Percentiles rank a stretch among this genome's conserved stretches.
phyloP scores from a whole-genome alignment of 1,140 invertebrate species.

The Zophobas morio region DNA sequence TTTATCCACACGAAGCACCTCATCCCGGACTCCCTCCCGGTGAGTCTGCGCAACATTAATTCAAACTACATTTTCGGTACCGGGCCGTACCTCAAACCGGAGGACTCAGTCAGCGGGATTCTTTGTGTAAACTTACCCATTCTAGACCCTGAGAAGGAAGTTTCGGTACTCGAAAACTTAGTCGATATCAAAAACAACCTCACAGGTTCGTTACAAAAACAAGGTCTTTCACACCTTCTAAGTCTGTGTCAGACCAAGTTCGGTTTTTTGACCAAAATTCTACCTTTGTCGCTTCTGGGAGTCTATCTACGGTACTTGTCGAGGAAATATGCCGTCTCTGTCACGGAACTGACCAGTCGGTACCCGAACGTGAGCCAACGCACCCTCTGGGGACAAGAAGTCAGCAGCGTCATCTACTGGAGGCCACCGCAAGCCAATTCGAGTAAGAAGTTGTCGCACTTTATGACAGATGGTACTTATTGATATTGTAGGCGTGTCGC shows the following conservation, averaged over 20 bases:
- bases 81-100: conserved; percentile 58
- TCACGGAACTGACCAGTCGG: conserved; percentile 78
- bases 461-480: conserved; percentile 2
- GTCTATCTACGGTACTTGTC: conserved; percentile 80
- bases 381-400: conserved; percentile 77
- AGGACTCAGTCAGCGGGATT: conserved; percentile 65
- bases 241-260: conserved; percentile 78
- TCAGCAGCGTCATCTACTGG: conserved; percentile 81
- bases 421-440: conserved; percentile 86
- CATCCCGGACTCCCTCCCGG: conserved; percentile 66
- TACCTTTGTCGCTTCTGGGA: conserved; percentile 78
- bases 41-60: conserved; percentile 68
- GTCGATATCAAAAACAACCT: conserved; percentile 73
- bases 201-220: conserved; percentile 73
- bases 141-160: conserved; percentile 65
- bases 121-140: conserved; percentile 69
- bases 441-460: conserved; percentile 70
- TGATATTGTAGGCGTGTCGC: conserved; percentile 76
- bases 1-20: conserved; percentile 72
- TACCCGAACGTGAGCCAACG: conserved; percentile 65
- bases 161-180: conserved; percentile 64
- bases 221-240: conserved; percentile 78
- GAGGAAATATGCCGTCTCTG: conserved; percentile 78
- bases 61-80: conserved; percentile 63
- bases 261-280: conserved; percentile 76